Evolutionary conservation across 2,888 invertebrate species (phyloP).

Genomic region (Melanchra persicariae): DNA sequence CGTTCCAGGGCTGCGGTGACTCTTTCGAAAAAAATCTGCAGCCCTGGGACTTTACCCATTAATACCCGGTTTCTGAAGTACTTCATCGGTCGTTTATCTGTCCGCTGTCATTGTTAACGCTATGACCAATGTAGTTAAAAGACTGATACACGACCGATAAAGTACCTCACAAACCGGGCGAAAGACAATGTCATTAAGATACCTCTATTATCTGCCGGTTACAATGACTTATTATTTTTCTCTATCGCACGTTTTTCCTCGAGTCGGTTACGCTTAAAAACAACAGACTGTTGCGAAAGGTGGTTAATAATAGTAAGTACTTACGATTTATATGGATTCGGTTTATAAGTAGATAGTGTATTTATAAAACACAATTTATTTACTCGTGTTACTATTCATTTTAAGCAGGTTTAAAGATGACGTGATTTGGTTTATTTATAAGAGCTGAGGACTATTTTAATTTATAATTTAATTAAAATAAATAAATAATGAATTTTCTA

Average conservation of each 20-base stretch:
- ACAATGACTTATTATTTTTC: conserved; percentile 87
- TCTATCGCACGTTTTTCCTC: conserved; percentile 89
- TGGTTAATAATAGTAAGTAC: conserved; percentile 20
- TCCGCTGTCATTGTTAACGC: no score
- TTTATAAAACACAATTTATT: conserved; percentile 24
- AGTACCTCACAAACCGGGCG: no score
- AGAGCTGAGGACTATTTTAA: not conserved
- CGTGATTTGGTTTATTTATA: not conserved
- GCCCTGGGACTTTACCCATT: conserved; percentile 40
- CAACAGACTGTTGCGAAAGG: conserved; percentile 83
- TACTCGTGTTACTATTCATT: not conserved
- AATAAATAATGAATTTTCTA: not conserved
- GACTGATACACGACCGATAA: no score
- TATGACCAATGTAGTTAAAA: no score
- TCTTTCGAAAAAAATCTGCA: no score
- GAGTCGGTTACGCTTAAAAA: conserved; percentile 85
- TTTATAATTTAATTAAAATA: not conserved
- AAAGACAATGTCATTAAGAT: conserved; percentile 77
- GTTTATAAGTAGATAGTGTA: not conserved
- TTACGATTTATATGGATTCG: conserved; percentile 32
- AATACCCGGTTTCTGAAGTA: no score
- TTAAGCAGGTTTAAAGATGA: not conserved
- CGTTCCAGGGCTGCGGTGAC: no score
- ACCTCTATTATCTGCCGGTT: conserved; percentile 61
- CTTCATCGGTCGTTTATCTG: no score